phyloP scores from a whole-genome alignment of 53 echinoderm and acorn worm genomes.

The Actinopyga echinites region DNA sequence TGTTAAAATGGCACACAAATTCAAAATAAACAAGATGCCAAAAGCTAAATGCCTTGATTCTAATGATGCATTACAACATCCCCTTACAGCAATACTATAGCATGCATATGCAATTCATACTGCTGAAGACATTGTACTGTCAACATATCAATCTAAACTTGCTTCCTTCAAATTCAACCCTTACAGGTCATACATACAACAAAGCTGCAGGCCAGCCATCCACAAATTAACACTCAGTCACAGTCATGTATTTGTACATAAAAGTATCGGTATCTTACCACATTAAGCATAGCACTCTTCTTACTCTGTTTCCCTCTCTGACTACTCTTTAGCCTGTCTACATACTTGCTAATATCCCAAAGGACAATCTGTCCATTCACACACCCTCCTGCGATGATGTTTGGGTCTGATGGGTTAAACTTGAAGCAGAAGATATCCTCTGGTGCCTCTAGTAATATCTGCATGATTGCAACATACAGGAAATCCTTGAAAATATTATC shows the following conservation, averaged over 20 bases:
- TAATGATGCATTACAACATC: too few species aligned
- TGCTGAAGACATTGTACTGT: too few species aligned
- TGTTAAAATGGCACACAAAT: too few species aligned
- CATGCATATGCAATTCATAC: too few species aligned
- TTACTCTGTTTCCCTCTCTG: constrained; percentile 93
- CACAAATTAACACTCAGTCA: not conserved
- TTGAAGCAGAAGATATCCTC: constrained; percentile 97
- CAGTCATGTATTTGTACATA: not conserved
- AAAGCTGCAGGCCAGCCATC: too few species aligned
- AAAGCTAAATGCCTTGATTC: too few species aligned
- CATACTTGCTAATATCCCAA: constrained; percentile 94
- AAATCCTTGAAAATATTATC: too few species aligned
- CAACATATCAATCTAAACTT: too few species aligned
- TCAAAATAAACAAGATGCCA: too few species aligned
- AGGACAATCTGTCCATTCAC: constrained; percentile 93
- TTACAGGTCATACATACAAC: too few species aligned
- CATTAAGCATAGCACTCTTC: constrained; percentile 91
- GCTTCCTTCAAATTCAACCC: too few species aligned
- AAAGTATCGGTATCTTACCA: constrained; percentile 66
- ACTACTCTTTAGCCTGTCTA: constrained; percentile 81
- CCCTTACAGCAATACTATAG: too few species aligned
- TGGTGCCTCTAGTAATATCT: constrained; percentile 95
- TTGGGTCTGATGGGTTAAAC: constrained; percentile 90
- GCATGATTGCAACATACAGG: not conserved
- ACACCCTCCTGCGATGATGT: constrained; percentile 91